Conservation (phyloP, 2,797 vertebrate species). For the Erpetoichthys calabaricus region DNA sequence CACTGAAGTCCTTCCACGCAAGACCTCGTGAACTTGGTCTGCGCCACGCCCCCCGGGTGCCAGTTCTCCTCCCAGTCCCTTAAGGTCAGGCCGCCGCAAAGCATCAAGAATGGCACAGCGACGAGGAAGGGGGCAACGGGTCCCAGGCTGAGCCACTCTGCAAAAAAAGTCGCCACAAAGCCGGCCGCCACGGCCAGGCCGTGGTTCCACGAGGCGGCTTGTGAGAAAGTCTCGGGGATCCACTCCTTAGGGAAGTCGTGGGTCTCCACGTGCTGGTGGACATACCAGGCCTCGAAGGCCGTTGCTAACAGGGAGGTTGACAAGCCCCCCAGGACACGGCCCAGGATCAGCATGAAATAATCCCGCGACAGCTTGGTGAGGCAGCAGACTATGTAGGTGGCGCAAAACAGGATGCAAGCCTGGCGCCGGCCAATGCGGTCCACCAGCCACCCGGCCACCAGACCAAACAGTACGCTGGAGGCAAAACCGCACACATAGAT, state of each 20-base stretch:
- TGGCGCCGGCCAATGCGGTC: constrained; percentile 61
- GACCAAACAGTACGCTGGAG: constrained; percentile 70
- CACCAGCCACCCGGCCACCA: constrained; percentile 65
- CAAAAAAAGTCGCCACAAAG: constrained; percentile 57
- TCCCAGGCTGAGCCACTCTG: constrained; percentile 73
- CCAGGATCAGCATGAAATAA: constrained; percentile 76
- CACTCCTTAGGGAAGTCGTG: constrained; percentile 82
- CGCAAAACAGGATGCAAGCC: constrained; percentile 74
- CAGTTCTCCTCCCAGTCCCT: constrained; percentile 60
- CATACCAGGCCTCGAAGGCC: constrained; percentile 77
- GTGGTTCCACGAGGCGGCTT: constrained; percentile 74
- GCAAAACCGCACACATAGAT: constrained; percentile 82
- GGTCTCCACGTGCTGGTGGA: constrained; percentile 65
- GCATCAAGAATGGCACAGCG: constrained; percentile 64
- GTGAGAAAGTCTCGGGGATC: constrained; percentile 72
- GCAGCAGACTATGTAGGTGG: constrained; percentile 70
- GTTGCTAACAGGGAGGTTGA: constrained; percentile 77
- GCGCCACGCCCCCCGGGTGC: constrained; percentile 33
- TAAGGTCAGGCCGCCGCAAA: constrained; percentile 57
- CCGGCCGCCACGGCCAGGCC: constrained; percentile 71
- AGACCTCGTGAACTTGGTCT: constrained; percentile 49
- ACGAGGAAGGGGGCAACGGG: constrained; percentile 78
- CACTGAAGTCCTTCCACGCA: constrained; percentile 70
- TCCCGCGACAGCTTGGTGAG: constrained; percentile 77
- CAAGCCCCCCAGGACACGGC: constrained; percentile 72